A percentile compares a stretch with the other conserved stretches of the same genome.
Evolutionary conservation across 1,140 invertebrate species (phyloP).

Genomic region (Drosophila serrata): DNA sequence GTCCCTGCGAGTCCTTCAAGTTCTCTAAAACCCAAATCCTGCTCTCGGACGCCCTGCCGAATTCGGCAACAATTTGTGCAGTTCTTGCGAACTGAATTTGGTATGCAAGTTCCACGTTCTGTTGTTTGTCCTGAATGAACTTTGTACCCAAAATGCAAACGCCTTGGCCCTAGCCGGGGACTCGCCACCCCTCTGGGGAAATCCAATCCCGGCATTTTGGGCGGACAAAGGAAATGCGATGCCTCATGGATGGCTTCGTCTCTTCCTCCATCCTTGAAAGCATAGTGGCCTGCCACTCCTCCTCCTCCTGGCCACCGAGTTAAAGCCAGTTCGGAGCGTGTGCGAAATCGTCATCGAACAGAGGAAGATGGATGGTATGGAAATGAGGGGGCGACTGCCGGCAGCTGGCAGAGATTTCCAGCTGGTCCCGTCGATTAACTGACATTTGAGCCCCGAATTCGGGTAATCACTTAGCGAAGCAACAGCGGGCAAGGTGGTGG

Average conservation of each 20-base stretch:
- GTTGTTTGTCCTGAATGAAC: slow-evolving; percentile 52
- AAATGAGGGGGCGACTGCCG: slow-evolving; percentile 9
- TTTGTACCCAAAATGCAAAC: slow-evolving; percentile 56
- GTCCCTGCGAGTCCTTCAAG: slow-evolving; percentile 6
- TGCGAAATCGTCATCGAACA: slow-evolving; percentile 22
- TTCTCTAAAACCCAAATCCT: neutral
- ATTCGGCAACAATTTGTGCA: slow-evolving; percentile 43
- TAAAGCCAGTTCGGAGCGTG: slow-evolving; percentile 5
- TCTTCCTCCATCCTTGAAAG: neutral
- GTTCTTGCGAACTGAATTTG: slow-evolving; percentile 37
- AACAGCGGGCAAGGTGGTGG: slow-evolving; percentile 2
- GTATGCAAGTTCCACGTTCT: slow-evolving; percentile 48
- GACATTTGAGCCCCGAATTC: slow-evolving; percentile 39
- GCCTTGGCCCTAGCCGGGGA: slow-evolving; percentile 32
- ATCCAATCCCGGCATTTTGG: slow-evolving; percentile 25
- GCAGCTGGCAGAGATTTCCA: slow-evolving; percentile 19
- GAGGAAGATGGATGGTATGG: slow-evolving; percentile 35
- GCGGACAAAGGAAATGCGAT: slow-evolving; percentile 35
- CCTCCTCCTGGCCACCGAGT: slow-evolving; percentile 4
- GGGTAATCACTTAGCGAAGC: slow-evolving; percentile 24
- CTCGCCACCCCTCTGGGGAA: slow-evolving; percentile 13
- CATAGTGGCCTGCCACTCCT: neutral
- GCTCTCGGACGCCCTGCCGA: slow-evolving; percentile 19
- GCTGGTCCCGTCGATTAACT: slow-evolving; percentile 38
- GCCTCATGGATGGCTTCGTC: neutral